Evolutionary conservation across 2,797 vertebrate species (phyloP), one percentile per base, ranked within the genome.

Genomic region (Coccyzus lansbergi): DNA sequence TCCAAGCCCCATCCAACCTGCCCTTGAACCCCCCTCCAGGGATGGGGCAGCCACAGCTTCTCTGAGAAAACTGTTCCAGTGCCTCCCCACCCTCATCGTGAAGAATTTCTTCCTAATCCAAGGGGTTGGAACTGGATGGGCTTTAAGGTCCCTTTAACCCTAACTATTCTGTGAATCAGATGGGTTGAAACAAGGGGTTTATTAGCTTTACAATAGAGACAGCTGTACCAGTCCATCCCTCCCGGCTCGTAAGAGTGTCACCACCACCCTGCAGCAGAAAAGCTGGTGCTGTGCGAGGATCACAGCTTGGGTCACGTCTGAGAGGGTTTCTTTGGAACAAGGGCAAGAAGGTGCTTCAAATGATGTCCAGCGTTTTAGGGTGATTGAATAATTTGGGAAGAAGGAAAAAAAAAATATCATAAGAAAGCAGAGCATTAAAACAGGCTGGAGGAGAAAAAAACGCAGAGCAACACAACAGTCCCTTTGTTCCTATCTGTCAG

Each of bases 401-500:
- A 77, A 90, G 58, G 48, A 9, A 75, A 42, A 16, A 88, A 82
- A 86, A 83, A 71, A 46, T 48, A 46, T 48, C 64, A 51, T 42
- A 83, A 49, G 46, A 36, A 88, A 79, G 53, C 53, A 44, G 69
- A 77, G 29, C 33, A 42, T 58, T 83, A 81, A 44, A 1, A 1
- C 12, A 78, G 76, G 49, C 40, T 64, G 71, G 68, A 55, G 53
- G 40, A 87, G 67, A 6, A 72, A 65, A 9, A 52, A 58, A 49
- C 2, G 10, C 14, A 31, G 75, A 81, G 29, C 59, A 58, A 71
- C 75, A 88, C 76, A 95, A 92, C 29, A 25, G 17, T 55, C 12
- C 8, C 60, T 62, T 92, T 95, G 92, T 95, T 95, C 64, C 83
- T 77, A 51, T 83, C 75, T n/a, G 75, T 63, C 88, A 87, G 93